phyloP scores from a whole-genome alignment of 2,888 invertebrate genomes.

The Nomada hirtipes region DNA sequence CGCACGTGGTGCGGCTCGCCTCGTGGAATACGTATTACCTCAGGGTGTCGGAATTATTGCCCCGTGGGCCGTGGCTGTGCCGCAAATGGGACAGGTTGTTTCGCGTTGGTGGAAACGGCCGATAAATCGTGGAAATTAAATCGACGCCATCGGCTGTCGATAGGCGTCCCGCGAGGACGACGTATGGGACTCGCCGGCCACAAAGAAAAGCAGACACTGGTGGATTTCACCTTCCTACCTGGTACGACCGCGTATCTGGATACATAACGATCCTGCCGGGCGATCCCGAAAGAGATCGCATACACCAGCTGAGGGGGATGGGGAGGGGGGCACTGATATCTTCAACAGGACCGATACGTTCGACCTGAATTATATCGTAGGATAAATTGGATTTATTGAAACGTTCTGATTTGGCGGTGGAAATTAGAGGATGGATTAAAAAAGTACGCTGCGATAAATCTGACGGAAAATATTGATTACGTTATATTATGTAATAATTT shows the following conservation, averaged over 20 bases:
- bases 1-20: conserved; percentile 55
- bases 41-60: conserved; percentile 73
- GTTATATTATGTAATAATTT: too few species aligned
- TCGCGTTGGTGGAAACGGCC: conserved; percentile 68
- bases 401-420: neutral
- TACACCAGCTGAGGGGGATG: conserved; percentile 7
- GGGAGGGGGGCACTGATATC: neutral
- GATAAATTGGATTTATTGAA: neutral
- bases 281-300: conserved; percentile 39
- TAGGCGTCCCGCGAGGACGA: conserved; percentile 49
- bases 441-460: too few species aligned
- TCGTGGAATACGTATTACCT: conserved; percentile 66
- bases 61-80: conserved; percentile 65
- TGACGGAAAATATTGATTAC: too few species aligned
- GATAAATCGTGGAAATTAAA: conserved; percentile 76
- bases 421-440: neutral
- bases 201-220: conserved; percentile 46
- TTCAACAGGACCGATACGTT: neutral
- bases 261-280: conserved; percentile 34
- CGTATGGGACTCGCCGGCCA: conserved; percentile 49
- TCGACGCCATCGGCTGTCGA: conserved; percentile 70
- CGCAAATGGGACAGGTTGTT: conserved; percentile 76
- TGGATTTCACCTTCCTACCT: conserved; percentile 43
- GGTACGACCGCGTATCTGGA: conserved; percentile 30
- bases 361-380: neutral